Evolutionary conservation across 2,797 vertebrate genomes (phyloP), one percentile per base, ranked within the genome.

Genomic region (Micrastur ruficollis): DNA sequence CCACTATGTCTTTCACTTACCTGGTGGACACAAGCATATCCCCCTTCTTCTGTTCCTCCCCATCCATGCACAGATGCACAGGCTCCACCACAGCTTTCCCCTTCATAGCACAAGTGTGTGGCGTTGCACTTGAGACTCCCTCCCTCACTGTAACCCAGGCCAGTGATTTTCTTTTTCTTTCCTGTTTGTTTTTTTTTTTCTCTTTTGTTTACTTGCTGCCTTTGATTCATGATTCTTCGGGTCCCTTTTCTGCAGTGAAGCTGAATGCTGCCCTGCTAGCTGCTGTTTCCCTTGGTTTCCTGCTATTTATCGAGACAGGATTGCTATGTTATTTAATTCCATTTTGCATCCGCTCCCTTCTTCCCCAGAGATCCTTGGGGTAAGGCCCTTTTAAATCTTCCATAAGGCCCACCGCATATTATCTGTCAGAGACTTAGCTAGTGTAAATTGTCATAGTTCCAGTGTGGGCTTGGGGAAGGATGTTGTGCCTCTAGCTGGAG

Each of bases 151-250:
- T 87, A 71, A 91, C 86, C 78, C 82, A 78, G 86, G 79, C 61
- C 85, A 92, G 85, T 76, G 61, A n/a, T 95, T 96, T 97, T 92
- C 86, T 90, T 93, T 96, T 93, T 59, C 78, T 91, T 95, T 89
- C 66, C 53, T 47, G 10, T 4, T 5, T n/a, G n/a, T 58, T 61
- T 44, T 17, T 52, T 25, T 29, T 34, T 36, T 15, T 21, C 53
- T 82, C 72, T 86, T 94, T 96, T 93, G 78, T 96, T 95, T 86
- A 92, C 90, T 90, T 93, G 42, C 85, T 91, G 62, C 70, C 68
- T 94, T 93, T 95, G 71, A 53, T 62, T 95, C 89, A 73, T 86
- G 53, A 55, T 94, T 96, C 87, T 96, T 93, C 81, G 89, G 89
- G 87, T 66, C 70, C 87, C 42, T 86, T 95, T 92, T 96, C 81